phyloP scores from a whole-genome alignment of 2,113 vertebrate genomes.

The Noturus placidus region DNA sequence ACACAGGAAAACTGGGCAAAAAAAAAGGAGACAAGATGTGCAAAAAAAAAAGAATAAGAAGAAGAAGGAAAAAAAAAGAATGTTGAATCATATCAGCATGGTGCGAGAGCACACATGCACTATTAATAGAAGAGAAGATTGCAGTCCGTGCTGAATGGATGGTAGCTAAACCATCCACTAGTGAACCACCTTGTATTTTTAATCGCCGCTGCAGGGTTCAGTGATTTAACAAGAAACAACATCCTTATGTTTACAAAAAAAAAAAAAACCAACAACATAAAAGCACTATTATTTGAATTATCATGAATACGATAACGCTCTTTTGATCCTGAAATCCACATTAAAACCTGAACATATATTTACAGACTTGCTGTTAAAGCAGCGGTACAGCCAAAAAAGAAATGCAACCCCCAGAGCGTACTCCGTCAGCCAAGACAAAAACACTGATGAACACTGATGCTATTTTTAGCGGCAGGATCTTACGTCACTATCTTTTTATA shows the following conservation, averaged over 20 bases:
- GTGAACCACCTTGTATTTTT: slow-evolving; percentile 2
- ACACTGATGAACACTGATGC: background rate
- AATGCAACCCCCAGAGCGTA: background rate
- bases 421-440: background rate
- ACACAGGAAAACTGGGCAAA: background rate
- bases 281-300: background rate
- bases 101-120: slow-evolving; percentile 37
- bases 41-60: background rate
- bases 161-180: background rate
- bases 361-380: background rate
- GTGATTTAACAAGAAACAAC: background rate
- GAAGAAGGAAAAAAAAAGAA: background rate
- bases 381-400: background rate
- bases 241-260: too few species aligned
- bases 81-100: slow-evolving; percentile 47
- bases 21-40: background rate
- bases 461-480: background rate
- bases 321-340: background rate
- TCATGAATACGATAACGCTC: too few species aligned
- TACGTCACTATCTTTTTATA: background rate
- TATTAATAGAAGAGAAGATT: slow-evolving; percentile 35
- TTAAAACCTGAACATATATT: background rate
- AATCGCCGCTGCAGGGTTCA: slow-evolving; percentile 3
- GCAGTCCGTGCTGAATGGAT: slow-evolving; percentile 14
- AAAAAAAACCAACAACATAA: background rate